Base-by-base conservation (phyloP, 2,113 vertebrate genomes). In the Trogon melanurus region DNA sequence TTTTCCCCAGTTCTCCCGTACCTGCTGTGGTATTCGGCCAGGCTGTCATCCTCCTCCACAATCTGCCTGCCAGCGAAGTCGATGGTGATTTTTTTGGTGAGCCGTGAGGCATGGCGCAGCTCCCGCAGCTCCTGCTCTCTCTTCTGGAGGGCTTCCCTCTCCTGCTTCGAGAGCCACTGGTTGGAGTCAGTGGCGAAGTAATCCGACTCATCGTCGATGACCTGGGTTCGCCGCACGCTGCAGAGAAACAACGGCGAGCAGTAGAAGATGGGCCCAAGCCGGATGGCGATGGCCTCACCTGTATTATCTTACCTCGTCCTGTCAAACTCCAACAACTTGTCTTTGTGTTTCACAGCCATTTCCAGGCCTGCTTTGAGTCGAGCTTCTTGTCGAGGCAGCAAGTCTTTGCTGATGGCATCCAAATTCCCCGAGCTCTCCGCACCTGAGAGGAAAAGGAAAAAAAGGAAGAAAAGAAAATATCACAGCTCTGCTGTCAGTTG, bases 181-280 rank as follows among this genome's bases (percentile, higher is more conserved):
- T 99, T 99, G 95, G 99, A 99, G 88, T 99, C 99, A 0, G 98
- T 97, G 34, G 99, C 98, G 95, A 99, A 99, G 96, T 99, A 99
- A 98, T 99, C 99, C 0, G 98, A 98, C 71, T 99, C 99, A 16
- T 99, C 99, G 14, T 99, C 99, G 20, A 99, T 98, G 60, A 99
- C 99, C 94, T 99, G 99, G 2, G 99, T 99, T 66, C 99, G 98
- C 38, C 98, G 98, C 82, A 98, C 98, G 9, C 99, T 99, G 95
- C 32, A 7, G 67, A 93, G 47, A 65, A 81, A 89, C 64, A 60
- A 53, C 3, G 17, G 6, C 11, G 81, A 8, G 41, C 1, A 7
- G 20, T 4, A 36, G 56, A 5, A 64, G 34, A 34, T 64, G 36
- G 67, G 45, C 25, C 88, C 26, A n/a, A 41, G 57, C 12, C 4